Percentiles rank a stretch among this genome's conserved stretches.
Conservation (phyloP, 2,797 vertebrate genomes). For the Muraenolepis orangiensis region DNA sequence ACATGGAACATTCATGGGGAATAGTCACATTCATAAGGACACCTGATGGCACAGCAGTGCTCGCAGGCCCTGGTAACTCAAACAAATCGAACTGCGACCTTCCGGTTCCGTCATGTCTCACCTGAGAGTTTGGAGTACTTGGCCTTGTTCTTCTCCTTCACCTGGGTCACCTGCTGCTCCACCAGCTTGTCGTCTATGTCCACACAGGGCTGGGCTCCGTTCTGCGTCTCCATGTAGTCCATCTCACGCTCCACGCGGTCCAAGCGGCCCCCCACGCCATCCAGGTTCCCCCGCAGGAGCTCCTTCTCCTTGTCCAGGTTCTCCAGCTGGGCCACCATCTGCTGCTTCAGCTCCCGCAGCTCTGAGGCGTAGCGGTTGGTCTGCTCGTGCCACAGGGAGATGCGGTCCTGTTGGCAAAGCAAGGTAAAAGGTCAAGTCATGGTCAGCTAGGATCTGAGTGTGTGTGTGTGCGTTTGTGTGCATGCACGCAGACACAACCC, state of each 20-base stretch:
- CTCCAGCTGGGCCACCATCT: conserved; percentile 89
- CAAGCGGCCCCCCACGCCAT: conserved; percentile 80
- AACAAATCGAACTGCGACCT: neutral
- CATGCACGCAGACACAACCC: no score
- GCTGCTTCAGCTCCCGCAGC: conserved; percentile 93
- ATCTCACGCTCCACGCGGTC: conserved; percentile 93
- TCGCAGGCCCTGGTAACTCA: neutral
- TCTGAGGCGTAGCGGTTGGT: conserved; percentile 88
- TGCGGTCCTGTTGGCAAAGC: conserved; percentile 77
- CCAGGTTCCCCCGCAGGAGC: conserved; percentile 77
- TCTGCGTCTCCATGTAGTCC: conserved; percentile 95
- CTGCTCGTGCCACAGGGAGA: conserved; percentile 93
- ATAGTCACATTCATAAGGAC: no score
- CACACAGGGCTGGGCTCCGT: conserved; percentile 86
- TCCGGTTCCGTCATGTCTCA: conserved; percentile 51
- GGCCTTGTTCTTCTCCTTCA: conserved; percentile 84
- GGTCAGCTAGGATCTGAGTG: neutral
- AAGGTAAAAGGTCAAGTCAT: neutral
- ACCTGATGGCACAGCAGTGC: neutral
- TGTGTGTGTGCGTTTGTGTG: neutral
- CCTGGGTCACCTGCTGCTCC: conserved; percentile 82
- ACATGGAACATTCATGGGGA: no score
- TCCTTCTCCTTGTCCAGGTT: conserved; percentile 90
- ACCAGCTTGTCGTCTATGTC: conserved; percentile 88
- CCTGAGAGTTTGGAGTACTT: conserved; percentile 89